These are phyloP conservation scores for Polydrusus tereticollis DNA, from an alignment of 2,888 invertebrate species.

Conservation along the genomic window DNA sequence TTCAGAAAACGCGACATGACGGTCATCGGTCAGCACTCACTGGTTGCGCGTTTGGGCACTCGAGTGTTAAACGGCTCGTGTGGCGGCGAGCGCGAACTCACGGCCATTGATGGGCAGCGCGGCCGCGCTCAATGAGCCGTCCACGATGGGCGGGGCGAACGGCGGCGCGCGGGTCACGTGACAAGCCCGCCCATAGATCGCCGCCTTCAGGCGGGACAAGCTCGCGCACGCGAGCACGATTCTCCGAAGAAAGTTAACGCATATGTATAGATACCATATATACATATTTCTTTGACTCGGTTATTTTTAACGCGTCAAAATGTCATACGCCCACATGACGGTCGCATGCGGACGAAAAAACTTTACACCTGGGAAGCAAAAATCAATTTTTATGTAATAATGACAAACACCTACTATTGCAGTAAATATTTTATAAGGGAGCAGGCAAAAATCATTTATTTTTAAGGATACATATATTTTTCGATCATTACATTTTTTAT, in stretches of 20 bases:
- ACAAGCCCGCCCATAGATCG: conserved; percentile 39
- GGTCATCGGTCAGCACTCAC: conserved; percentile 34
- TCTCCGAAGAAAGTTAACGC: conserved; percentile 29
- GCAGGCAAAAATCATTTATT: too few species aligned
- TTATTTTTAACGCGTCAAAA: conserved; percentile 23
- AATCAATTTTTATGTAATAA: background rate
- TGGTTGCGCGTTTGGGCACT: conserved; percentile 37
- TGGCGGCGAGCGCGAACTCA: conserved; percentile 74
- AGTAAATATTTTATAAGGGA: too few species aligned
- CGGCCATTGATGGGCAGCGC: conserved; percentile 72
- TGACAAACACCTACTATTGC: too few species aligned
- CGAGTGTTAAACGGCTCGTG: conserved; percentile 66
- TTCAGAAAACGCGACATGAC: conserved; percentile 21
- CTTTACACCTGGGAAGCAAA: background rate
- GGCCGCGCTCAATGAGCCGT: conserved; percentile 47
- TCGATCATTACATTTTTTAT: too few species aligned
- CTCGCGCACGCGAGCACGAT: conserved; percentile 37
- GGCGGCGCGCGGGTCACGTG: conserved; percentile 41
- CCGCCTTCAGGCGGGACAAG: conserved; percentile 44
- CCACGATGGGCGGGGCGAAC: conserved; percentile 69
- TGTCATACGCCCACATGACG: conserved; percentile 13
- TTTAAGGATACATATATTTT: too few species aligned
- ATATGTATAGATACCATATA: conserved; percentile 30
- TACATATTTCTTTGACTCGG: conserved; percentile 21
- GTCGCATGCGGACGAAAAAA: background rate